Percentiles rank a stretch among this genome's conserved stretches.
Conservation (phyloP, 1,140 invertebrate genomes). For the Coboldia fuscipes region DNA sequence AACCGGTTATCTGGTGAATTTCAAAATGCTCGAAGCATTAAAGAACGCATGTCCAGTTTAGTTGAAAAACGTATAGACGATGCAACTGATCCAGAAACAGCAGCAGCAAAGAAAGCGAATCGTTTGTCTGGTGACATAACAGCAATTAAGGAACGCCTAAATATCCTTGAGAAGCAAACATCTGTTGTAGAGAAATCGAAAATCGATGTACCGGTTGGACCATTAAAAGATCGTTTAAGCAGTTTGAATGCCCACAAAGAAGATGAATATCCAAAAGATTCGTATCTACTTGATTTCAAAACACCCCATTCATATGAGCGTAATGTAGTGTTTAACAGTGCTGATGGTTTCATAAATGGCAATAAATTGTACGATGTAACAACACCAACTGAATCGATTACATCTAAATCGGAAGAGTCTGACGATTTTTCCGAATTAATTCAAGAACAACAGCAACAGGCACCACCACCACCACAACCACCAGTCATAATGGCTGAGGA, state of each 20-base stretch:
- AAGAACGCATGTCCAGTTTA: constrained; percentile 41
- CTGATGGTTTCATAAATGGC: no score
- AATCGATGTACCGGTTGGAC: constrained; percentile 17
- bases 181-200: constrained; percentile 22
- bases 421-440: constrained; percentile 19
- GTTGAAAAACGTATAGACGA: constrained; percentile 21
- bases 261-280: no score
- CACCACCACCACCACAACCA: not conserved
- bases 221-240: constrained; percentile 17
- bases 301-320: not conserved
- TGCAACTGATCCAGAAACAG: constrained; percentile 19
- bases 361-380: no score
- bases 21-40: constrained; percentile 38
- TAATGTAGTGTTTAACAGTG: constrained; percentile 1
- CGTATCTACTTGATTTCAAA: no score
- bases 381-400: constrained; percentile 16
- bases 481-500: not conserved
- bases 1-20: constrained; percentile 33
- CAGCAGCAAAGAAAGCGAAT: constrained; percentile 22
- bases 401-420: constrained; percentile 20
- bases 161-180: constrained; percentile 35
- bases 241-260: constrained; percentile 17
- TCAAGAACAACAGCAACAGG: constrained; percentile 7
- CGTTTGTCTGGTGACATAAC: constrained; percentile 35
- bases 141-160: constrained; percentile 36